Evolutionary conservation across 1,140 invertebrate genomes (phyloP).

Genomic region (Calosoma granatense): DNA sequence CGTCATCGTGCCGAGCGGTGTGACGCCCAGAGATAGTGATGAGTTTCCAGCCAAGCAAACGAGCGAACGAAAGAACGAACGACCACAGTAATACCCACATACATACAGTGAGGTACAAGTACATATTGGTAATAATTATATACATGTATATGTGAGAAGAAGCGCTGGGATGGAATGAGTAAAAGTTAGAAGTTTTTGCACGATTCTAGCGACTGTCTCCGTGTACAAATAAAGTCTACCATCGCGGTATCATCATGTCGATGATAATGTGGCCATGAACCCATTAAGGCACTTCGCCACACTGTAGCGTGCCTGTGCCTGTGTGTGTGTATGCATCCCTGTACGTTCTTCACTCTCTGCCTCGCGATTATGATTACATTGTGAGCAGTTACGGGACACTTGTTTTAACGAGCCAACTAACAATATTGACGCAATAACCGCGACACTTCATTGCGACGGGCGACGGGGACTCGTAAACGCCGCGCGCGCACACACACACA

Average conservation of each 20-base stretch:
- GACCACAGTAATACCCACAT: no score
- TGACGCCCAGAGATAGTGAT: background rate
- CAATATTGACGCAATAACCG: conserved; percentile 11
- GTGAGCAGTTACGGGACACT: conserved; percentile 10
- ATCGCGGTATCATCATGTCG: no score
- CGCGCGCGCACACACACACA: background rate
- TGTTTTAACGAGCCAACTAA: conserved; percentile 12
- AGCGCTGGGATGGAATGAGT: no score
- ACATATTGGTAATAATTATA: no score
- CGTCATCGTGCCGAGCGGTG: conserved; percentile 29
- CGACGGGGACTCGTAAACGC: background rate
- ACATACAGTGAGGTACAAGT: no score
- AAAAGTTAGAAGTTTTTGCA: no score
- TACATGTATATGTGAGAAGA: no score
- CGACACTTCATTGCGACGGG: conserved; percentile 2
- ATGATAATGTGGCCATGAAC: conserved; percentile 5
- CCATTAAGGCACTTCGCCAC: background rate
- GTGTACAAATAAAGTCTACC: no score
- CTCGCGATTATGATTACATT: conserved; percentile 9
- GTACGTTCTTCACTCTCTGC: background rate
- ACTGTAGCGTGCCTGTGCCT: background rate
- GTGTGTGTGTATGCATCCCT: background rate
- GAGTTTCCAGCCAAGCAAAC: no score
- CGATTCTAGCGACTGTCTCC: no score
- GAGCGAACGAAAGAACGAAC: background rate